Percentiles rank a stretch among this genome's conserved stretches.
phyloP scores from a whole-genome alignment of 2,888 invertebrate species.

The Trachelus iudaicus region DNA sequence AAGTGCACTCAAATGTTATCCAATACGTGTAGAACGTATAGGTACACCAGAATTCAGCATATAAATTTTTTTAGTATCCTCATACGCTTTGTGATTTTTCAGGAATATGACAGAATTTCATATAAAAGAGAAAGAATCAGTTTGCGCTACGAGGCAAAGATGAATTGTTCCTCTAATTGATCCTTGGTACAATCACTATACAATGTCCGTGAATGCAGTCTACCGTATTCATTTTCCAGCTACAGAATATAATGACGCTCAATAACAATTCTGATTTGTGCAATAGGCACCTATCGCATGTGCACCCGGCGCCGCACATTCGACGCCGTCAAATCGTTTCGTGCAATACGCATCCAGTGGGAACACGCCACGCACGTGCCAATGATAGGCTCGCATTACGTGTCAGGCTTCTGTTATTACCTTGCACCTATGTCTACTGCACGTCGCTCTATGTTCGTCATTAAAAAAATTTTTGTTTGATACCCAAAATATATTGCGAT shows the following conservation, averaged over 20 bases:
- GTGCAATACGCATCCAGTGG: slow-evolving; percentile 31
- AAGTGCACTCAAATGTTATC: neutral
- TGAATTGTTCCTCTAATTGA: neutral
- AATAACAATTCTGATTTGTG: slow-evolving; percentile 64
- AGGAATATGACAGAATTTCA: neutral
- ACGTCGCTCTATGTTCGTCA: neutral
- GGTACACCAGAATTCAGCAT: neutral
- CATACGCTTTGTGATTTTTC: neutral
- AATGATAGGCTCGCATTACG: neutral
- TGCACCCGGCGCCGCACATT: slow-evolving; percentile 60
- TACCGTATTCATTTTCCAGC: neutral
- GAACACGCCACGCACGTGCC: slow-evolving; percentile 55
- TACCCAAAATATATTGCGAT: neutral
- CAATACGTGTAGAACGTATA: neutral
- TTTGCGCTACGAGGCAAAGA: neutral
- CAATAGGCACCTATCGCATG: slow-evolving; percentile 60
- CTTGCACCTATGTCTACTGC: neutral
- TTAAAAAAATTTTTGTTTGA: neutral
- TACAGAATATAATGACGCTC: slow-evolving; percentile 59
- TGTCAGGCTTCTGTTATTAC: neutral
- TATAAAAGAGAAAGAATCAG: neutral
- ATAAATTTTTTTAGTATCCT: neutral
- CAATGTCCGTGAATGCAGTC: neutral
- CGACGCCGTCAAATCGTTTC: slow-evolving; percentile 58
- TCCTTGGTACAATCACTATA: neutral